These are phyloP conservation scores for Pectinophora gossypiella DNA, from an alignment of 1,140 invertebrate species.

Conservation along the genomic window DNA sequence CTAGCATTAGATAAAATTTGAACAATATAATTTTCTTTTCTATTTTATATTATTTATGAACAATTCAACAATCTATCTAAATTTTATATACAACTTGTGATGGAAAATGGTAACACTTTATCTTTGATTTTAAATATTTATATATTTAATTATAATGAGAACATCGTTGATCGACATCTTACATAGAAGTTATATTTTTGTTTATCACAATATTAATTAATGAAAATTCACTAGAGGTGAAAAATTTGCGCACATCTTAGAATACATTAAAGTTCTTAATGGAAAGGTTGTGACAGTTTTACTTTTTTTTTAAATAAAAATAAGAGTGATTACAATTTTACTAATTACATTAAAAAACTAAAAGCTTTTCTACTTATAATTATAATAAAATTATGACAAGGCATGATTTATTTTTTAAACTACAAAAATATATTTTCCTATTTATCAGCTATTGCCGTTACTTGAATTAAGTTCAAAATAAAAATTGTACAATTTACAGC, in stretches of 20 bases:
- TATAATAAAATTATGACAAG: slow-evolving; percentile 30
- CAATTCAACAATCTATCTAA: slow-evolving; percentile 56
- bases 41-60: slow-evolving; percentile 18
- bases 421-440: slow-evolving; percentile 4
- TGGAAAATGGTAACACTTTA: slow-evolving; percentile 45
- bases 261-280: neutral
- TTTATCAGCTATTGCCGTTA: neutral
- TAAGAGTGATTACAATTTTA: slow-evolving; percentile 14
- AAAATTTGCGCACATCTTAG: too few relatives aligned
- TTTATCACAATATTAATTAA: neutral
- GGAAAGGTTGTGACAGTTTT: neutral
- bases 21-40: neutral
- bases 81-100: slow-evolving; percentile 55
- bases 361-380: slow-evolving; percentile 37
- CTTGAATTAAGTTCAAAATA: slow-evolving; percentile 2
- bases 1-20: slow-evolving; percentile 7
- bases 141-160: neutral
- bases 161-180: neutral
- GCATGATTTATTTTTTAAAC: slow-evolving; percentile 3
- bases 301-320: neutral
- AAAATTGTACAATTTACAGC: slow-evolving; percentile 27
- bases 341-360: slow-evolving; percentile 23
- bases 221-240: neutral
- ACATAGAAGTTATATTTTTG: neutral
- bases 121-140: slow-evolving; percentile 17